These are phyloP conservation scores for Pedionomus torquatus DNA, from an alignment of 2,113 vertebrate species.

Conservation along the genomic window DNA sequence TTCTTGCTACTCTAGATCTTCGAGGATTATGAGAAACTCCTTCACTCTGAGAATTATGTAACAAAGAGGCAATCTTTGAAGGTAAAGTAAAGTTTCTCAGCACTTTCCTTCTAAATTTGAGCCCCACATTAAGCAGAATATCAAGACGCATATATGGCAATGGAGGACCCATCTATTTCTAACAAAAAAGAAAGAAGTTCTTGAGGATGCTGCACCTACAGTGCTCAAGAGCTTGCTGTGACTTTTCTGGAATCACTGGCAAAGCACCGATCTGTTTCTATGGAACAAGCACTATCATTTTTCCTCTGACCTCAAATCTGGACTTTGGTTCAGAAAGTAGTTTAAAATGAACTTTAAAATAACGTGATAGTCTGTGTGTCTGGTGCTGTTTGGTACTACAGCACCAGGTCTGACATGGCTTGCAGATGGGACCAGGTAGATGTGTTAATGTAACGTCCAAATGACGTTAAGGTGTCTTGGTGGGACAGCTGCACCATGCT, in stretches of 20 bases:
- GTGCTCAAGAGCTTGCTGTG: not conserved
- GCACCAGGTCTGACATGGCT: not conserved
- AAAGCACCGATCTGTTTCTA: not conserved
- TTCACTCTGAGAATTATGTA: constrained; percentile 97
- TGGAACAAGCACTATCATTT: not conserved
- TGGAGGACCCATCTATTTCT: not conserved
- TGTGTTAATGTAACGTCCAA: fast-evolving
- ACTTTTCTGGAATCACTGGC: not conserved
- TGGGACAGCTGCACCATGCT: not conserved
- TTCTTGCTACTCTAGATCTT: constrained; percentile 84
- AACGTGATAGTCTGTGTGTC: fast-evolving
- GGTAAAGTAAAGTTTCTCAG: constrained; percentile 81
- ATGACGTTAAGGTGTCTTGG: not conserved
- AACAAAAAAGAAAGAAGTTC: not conserved
- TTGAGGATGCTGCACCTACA: not conserved
- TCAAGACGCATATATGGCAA: not conserved
- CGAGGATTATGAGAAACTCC: constrained; percentile 95
- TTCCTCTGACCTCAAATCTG: not conserved
- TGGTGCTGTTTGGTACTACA: not conserved
- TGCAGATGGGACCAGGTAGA: not conserved
- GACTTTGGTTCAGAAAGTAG: not conserved
- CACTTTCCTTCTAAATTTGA: not conserved
- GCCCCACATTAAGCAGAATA: not conserved
- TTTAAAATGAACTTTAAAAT: not conserved
- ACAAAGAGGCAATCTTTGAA: constrained; percentile 98